A percentile compares a stretch with the other conserved stretches of the same genome.
These are phyloP conservation scores for Leptopilina syphax DNA, from an alignment of 2,888 invertebrate species.

Conservation along the genomic window DNA sequence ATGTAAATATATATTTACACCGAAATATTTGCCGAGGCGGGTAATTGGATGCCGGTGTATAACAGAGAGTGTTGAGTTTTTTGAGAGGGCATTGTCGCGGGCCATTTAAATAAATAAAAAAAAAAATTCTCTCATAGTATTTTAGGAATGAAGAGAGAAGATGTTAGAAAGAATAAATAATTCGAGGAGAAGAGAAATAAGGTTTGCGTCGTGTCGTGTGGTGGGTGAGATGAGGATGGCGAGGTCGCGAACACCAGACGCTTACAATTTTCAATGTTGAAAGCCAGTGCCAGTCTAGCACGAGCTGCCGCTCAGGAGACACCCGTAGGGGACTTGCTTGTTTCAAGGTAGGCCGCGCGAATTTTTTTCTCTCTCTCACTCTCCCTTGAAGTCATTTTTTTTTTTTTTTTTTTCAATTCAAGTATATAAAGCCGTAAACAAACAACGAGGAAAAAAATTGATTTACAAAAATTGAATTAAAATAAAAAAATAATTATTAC, in stretches of 20 bases:
- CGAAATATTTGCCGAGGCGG: too few species aligned
- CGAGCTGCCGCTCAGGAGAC: conserved; percentile 75
- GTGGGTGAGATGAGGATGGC: conserved; percentile 52
- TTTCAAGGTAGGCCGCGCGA: conserved; percentile 66
- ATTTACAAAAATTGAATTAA: too few species aligned
- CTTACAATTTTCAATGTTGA: conserved; percentile 62
- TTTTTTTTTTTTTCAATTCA: not conserved
- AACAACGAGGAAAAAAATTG: too few species aligned
- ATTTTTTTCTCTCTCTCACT: conserved; percentile 40
- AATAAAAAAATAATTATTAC: too few species aligned
- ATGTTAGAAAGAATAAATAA: not conserved
- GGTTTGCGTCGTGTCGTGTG: conserved; percentile 8
- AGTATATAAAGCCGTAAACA: too few species aligned
- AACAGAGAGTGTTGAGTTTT: not conserved
- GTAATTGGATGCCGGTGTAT: not conserved
- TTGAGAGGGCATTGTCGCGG: conserved; percentile 35
- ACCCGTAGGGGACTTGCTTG: conserved; percentile 69
- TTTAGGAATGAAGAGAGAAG: conserved; percentile 30
- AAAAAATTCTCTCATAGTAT: conserved; percentile 8
- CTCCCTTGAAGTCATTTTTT: not conserved
- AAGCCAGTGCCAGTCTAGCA: conserved; percentile 71
- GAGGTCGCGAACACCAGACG: conserved; percentile 59
- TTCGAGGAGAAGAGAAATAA: conserved; percentile 22
- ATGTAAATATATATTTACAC: too few species aligned
- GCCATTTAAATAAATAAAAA: conserved; percentile 33